Evolutionary conservation across 2,888 invertebrate genomes (phyloP), one percentile per base, ranked within the genome.

Genomic region (Aradus depressus): DNA sequence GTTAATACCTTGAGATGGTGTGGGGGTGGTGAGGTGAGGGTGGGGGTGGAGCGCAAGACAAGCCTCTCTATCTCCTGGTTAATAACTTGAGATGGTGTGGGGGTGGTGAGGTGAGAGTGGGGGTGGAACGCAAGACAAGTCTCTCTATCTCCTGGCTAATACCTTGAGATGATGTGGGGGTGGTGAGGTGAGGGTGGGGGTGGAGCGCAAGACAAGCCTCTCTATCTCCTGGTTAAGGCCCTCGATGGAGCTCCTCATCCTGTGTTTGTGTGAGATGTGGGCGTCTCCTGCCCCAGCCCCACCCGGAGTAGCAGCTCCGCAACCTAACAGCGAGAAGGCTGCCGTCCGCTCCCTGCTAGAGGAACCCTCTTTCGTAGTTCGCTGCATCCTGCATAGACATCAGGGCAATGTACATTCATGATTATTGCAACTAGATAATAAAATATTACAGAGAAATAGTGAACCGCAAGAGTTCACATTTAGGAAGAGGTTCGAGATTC

Each of bases 151-250:
- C 88, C 67, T 84, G 86, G 68, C 87, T 89, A 18, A 88, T 75
- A 21, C 87, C 88, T 68, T 90, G n/a, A n/a, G n/a, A n/a, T n/a
- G n/a, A n/a, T n/a, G n/a, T n/a, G n/a, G n/a, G n/a, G n/a, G n/a
- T n/a, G n/a, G n/a, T n/a, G n/a, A n/a, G n/a, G n/a, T 55, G 61
- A 62, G 55, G 64, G 12, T 41, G 1, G 49, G 41, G 4, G 49
- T 49, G 18, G 51, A 51, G 16, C 51, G 23, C 43, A 84, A 70
- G 52, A 86, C 86, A 53, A 87, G 75, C 65, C 80, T 75, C 68
- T 88, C 88, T 56, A 89, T 86, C 70, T 88, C 88, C 67, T 84
- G 86, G 68, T 88, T 89, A 18, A 88, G 75, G 19, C 87, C 88
- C 68, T 90, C 89, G 12, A 87, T 84, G 37, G 88, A 88, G 58